phyloP scores from a whole-genome alignment of 2,797 vertebrate species.

The Anguilla anguilla region DNA sequence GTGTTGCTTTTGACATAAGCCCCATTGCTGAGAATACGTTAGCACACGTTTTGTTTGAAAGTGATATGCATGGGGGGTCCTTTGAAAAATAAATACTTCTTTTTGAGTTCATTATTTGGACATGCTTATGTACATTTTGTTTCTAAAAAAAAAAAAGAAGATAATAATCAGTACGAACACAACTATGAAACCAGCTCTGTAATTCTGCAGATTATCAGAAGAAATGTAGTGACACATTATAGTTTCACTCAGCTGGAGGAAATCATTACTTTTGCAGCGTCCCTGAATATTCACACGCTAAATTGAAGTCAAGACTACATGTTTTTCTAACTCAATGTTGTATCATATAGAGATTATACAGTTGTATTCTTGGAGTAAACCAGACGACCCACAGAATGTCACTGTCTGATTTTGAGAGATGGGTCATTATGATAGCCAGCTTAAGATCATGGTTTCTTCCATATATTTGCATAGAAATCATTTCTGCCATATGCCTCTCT shows the following conservation, averaged over 20 bases:
- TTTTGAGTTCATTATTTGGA: not conserved
- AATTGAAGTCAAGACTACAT: not conserved
- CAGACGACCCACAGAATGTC: not conserved
- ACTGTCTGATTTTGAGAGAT: not conserved
- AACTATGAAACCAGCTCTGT: not conserved
- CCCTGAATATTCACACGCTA: not conserved
- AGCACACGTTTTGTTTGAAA: not conserved
- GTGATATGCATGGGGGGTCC: not conserved
- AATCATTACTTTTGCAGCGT: not conserved
- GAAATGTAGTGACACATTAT: not conserved
- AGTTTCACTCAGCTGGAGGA: not conserved
- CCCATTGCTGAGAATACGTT: not conserved
- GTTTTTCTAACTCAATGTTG: not conserved
- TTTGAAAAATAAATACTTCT: not conserved
- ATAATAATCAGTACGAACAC: not conserved
- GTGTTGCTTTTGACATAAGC: not conserved
- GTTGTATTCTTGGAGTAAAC: not conserved
- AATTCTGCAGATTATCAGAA: not conserved
- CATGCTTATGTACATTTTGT: conserved; percentile 2
- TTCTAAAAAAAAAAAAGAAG: not conserved
- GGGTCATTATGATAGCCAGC: not conserved
- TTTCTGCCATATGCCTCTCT: not conserved
- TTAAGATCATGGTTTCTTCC: not conserved
- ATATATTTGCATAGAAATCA: conserved; percentile 4
- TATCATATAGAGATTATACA: not conserved